A percentile compares a stretch with the other conserved stretches of the same genome.
These are phyloP conservation scores for Heliconius sara DNA, from an alignment of 2,888 invertebrate species.

Conservation along the genomic window DNA sequence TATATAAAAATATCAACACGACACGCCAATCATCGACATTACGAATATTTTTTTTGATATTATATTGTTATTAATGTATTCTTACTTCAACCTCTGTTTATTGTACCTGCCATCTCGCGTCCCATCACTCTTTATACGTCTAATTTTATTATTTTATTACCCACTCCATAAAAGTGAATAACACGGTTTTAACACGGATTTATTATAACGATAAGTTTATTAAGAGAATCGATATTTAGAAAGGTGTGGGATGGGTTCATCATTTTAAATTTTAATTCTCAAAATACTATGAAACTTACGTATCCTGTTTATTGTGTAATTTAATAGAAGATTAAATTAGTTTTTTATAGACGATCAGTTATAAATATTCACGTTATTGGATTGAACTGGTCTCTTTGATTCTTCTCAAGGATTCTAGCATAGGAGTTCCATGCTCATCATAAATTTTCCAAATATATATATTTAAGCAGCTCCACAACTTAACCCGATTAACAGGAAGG, in stretches of 20 bases:
- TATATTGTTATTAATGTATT: slow-evolving; percentile 17
- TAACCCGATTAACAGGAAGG: neutral
- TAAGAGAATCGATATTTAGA: slow-evolving; percentile 56
- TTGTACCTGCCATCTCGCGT: slow-evolving; percentile 31
- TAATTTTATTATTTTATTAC: slow-evolving; percentile 53
- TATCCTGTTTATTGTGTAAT: neutral
- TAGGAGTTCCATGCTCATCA: neutral
- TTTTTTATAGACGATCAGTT: neutral
- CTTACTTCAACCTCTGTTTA: slow-evolving; percentile 15
- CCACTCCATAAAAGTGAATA: slow-evolving; percentile 55
- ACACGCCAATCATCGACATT: slow-evolving; percentile 11
- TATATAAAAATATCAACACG: slow-evolving; percentile 9
- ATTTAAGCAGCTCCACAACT: neutral
- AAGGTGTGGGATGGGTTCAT: slow-evolving; percentile 28
- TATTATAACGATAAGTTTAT: slow-evolving; percentile 63
- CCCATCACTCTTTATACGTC: slow-evolving; percentile 42
- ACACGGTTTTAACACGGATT: slow-evolving; percentile 54
- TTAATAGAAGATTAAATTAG: neutral
- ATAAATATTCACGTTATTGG: neutral
- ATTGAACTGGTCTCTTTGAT: neutral
- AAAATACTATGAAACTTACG: neutral
- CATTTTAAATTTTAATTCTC: slow-evolving; percentile 25
- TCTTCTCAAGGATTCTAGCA: neutral
- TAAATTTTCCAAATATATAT: too few species aligned
- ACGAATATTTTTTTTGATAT: slow-evolving; percentile 6